Evolutionary conservation across 2,888 invertebrate genomes (phyloP), one percentile per base, ranked within the genome.

Genomic region (Sericinus montela): DNA sequence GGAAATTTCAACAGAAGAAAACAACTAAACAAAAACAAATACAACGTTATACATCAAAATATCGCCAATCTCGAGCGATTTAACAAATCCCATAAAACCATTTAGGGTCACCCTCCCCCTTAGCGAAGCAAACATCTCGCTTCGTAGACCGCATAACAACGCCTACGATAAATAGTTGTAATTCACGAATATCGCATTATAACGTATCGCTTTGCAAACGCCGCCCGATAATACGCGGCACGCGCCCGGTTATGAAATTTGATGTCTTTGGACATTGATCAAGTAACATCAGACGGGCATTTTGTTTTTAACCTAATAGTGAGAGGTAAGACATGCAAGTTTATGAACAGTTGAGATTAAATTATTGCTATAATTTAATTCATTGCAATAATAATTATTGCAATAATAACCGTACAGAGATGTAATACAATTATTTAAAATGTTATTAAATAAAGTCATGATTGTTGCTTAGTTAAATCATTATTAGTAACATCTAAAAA

Each of bases 91-190:
- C 72, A 67, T 72, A 72, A 73, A 77, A 67, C 62, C 63, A 64
- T 63, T 62, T 58, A 54, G 53, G 48, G 51, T 45, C 54, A n/a
- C 59, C 58, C 56, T 57, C 35, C 11, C 39, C 35, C 34, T 15
- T n/a, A 35, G 28, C 6, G 46, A 59, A 59, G 59, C 76, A 62
- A 65, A 63, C 79, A 79, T 72, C 69, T 63, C 56, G 62, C 62
- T 57, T 14, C 62, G 66, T 66, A 66, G 62, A 72, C 79, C 75
- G 61, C 76, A 77, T 68, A 59, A 72, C 74, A 69, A 34, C 69
- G 68, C 61, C 54, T 53, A 60, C 80, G 80, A 82, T 86, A 85
- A 85, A 82, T 79, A 77, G 75, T 77, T 86, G 87, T 87, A 85
- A 86, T 83, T 81, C 82, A 77, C 73, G 72, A 69, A 78, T 77